phyloP scores from a whole-genome alignment of 2,888 invertebrate species.

The Thymelicus acteon region DNA sequence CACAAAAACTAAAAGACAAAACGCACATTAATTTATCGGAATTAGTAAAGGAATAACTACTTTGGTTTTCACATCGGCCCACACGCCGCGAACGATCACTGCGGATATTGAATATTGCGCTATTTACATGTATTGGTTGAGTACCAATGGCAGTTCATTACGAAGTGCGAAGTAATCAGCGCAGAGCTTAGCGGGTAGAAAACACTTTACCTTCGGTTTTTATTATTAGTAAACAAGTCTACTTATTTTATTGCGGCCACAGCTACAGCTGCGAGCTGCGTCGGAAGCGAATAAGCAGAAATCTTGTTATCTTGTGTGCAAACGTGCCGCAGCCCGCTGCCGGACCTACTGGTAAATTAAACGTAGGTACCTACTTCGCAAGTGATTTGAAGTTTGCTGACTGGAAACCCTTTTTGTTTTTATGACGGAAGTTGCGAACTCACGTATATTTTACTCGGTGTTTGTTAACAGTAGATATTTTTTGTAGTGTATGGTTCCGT shows the following conservation, averaged over 20 bases:
- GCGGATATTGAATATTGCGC: no score
- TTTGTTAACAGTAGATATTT: no score
- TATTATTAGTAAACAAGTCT: slow-evolving; percentile 22
- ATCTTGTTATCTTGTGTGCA: slow-evolving; percentile 5
- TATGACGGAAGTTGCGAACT: no score
- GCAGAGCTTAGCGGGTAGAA: slow-evolving; percentile 13
- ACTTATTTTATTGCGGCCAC: slow-evolving; percentile 13
- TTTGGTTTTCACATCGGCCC: no score
- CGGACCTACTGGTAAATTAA: neutral
- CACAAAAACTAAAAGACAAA: no score
- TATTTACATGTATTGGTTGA: neutral
- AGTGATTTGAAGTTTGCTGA: neutral
- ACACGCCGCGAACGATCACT: no score
- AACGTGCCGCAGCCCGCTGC: neutral
- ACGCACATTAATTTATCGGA: no score
- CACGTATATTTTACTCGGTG: no score
- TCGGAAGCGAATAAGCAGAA: slow-evolving; percentile 3
- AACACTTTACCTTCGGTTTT: slow-evolving; percentile 26
- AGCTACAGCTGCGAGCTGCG: slow-evolving; percentile 2
- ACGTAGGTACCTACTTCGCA: neutral
- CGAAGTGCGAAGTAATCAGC: slow-evolving; percentile 28
- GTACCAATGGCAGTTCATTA: slow-evolving; percentile 16
- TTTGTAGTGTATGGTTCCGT: no score
- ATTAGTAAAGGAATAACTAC: no score
- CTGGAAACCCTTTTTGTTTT: neutral